Percentiles rank a stretch among this genome's conserved stretches.
Conservation (phyloP, 1,140 invertebrate genomes). For the Zaprionus capensis region DNA sequence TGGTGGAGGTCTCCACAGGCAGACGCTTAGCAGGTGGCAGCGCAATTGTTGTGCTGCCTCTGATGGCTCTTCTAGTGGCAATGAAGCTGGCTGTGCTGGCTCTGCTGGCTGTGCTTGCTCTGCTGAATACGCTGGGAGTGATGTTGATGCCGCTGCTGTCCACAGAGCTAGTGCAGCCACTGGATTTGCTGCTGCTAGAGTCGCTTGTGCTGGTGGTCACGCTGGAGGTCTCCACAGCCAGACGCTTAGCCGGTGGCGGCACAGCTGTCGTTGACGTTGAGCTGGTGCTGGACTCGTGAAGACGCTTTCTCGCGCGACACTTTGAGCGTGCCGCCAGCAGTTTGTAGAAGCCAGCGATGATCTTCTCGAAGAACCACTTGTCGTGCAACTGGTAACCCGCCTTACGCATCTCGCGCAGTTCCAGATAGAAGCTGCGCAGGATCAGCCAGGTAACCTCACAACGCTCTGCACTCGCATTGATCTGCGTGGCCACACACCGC, state of each 20-base stretch:
- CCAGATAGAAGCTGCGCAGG: slow-evolving; percentile 65
- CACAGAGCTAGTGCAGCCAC: no score
- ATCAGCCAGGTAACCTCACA: slow-evolving; percentile 75
- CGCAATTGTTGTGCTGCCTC: no score
- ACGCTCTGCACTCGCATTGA: slow-evolving; percentile 30
- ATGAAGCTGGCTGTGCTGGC: not conserved
- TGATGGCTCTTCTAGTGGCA: not conserved
- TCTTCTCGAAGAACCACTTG: slow-evolving; percentile 76
- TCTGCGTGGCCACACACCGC: slow-evolving; percentile 7
- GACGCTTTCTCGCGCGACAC: not conserved
- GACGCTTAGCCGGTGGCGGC: not conserved
- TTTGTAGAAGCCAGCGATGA: slow-evolving; percentile 55
- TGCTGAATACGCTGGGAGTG: not conserved
- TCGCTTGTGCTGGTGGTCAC: not conserved
- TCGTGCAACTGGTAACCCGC: slow-evolving; percentile 70
- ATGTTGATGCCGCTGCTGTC: not conserved
- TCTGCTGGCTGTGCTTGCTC: not conserved
- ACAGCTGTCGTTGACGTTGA: not conserved
- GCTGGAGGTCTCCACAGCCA: not conserved
- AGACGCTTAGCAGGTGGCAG: not conserved
- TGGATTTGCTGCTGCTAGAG: not conserved
- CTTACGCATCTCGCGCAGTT: slow-evolving; percentile 63
- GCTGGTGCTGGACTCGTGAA: not conserved
- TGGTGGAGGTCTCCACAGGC: not conserved
- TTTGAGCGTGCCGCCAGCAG: not conserved